Evolutionary conservation across 2,797 vertebrate species (phyloP).

Genomic region (Tarsius wallacei): DNA sequence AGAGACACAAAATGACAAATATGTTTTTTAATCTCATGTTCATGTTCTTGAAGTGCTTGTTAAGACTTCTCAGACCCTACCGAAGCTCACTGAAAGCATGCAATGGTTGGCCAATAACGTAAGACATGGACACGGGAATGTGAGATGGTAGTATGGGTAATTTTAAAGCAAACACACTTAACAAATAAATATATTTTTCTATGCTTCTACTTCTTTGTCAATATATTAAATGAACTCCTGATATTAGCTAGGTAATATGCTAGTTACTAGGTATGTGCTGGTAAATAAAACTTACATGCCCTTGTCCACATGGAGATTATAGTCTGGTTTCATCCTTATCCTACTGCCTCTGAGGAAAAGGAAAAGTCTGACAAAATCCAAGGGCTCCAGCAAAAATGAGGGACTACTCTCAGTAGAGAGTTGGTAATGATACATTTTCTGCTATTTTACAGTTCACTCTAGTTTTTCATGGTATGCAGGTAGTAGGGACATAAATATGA

Average conservation of each 20-base stretch:
- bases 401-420: not conserved
- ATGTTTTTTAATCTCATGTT: not conserved
- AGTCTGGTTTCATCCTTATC: not conserved
- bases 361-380: not conserved
- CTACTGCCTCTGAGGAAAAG: not conserved
- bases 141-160: not conserved
- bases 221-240: not conserved
- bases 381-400: not conserved
- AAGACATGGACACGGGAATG: not conserved
- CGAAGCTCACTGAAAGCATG: not conserved
- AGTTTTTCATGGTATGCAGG: not conserved
- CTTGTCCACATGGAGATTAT: not conserved
- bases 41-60: not conserved
- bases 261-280: not conserved
- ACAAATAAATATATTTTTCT: not conserved
- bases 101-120: not conserved
- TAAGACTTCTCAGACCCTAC: not conserved
- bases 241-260: not conserved
- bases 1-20: not conserved
- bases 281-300: not conserved
- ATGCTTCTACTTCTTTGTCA: not conserved
- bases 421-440: not conserved
- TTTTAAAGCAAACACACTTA: conserved; percentile 25
- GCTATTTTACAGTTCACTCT: not conserved
- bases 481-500: not conserved